Conservation (phyloP, 2,113 vertebrate genomes). For the Pluvianellus socialis region DNA sequence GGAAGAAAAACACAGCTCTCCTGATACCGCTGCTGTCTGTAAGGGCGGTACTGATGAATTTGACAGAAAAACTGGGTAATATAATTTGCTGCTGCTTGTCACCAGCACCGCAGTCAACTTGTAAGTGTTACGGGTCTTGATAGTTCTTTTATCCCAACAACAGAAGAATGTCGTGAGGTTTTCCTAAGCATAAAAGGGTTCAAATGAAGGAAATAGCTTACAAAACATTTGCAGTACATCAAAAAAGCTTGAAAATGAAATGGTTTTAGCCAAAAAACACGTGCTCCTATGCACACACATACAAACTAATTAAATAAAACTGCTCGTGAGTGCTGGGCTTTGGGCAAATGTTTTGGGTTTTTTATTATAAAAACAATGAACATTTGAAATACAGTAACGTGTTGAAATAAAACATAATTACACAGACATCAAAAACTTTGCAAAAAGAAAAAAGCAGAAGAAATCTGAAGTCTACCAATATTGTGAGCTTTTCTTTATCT, state of each 20-base stretch:
- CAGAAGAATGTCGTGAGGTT: neutral
- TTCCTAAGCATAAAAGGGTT: neutral
- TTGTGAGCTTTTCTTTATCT: neutral
- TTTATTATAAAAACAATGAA: conserved; percentile 33
- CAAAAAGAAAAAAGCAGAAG: conserved; percentile 15
- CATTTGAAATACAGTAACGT: neutral
- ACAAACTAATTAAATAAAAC: neutral
- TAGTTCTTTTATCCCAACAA: neutral
- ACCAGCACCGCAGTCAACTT: neutral
- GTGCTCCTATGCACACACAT: neutral
- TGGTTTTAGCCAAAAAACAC: neutral
- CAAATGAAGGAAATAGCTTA: neutral
- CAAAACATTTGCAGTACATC: neutral
- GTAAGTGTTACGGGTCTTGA: neutral
- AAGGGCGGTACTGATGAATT: neutral
- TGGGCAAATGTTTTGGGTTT: neutral
- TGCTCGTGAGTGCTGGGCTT: neutral
- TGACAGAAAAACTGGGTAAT: neutral
- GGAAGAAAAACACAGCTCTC: neutral
- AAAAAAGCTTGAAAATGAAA: neutral
- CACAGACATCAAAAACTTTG: conserved; percentile 11
- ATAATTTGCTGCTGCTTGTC: neutral
- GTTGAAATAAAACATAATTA: conserved; percentile 28
- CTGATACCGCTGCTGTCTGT: neutral
- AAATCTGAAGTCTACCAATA: neutral